Evolutionary conservation across 2,888 invertebrate genomes (phyloP), one percentile per base, ranked within the genome.

Genomic region (Punctoribates punctum): DNA sequence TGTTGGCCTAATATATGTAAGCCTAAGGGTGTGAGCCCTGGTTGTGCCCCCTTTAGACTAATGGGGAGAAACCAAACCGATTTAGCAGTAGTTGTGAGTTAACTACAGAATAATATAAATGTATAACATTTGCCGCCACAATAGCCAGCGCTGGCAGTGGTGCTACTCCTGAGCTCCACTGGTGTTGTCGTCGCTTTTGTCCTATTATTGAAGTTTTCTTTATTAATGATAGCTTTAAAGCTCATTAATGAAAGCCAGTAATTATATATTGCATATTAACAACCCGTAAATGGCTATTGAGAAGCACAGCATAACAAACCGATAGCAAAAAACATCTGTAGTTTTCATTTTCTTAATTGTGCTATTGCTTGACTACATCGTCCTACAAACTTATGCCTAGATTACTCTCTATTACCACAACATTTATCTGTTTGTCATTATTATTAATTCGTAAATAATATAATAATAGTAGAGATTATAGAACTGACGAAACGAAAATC

Each of bases 221-320:
- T 62, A 62, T 62, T 62, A 62, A 62, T 62, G 62, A 62, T 62
- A 62, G 62, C 62, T 62, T 62, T 62, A 62, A 62, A 62, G 62
- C 62, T 62, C 62, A 62, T 62, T 62, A 62, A 62, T 62, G 62
- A 62, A 62, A 62, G 29, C 62, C 62, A 62, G 62, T 62, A 62
- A 62, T 62, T 62, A 62, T 62, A 62, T 62, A 62, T 25, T 15
- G 25, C 27, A 62, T 62, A 62, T 27, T 62, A 62, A 62, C 23
- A 62, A 15, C 42, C 62, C 9, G 62, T 62, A 62, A 62, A 62
- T 62, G 23, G 62, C 62, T 62, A 62, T 62, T 62, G 62, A 62
- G 62, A 62, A 62, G 62, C 15, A 62, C 20, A 23, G 27, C 3
- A 62, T 27, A 60, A 62, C 62, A 54, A 54, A n/a, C 23, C n/a